Conservation (phyloP, 2,113 vertebrate species). For the Cichladusa arquata region DNA sequence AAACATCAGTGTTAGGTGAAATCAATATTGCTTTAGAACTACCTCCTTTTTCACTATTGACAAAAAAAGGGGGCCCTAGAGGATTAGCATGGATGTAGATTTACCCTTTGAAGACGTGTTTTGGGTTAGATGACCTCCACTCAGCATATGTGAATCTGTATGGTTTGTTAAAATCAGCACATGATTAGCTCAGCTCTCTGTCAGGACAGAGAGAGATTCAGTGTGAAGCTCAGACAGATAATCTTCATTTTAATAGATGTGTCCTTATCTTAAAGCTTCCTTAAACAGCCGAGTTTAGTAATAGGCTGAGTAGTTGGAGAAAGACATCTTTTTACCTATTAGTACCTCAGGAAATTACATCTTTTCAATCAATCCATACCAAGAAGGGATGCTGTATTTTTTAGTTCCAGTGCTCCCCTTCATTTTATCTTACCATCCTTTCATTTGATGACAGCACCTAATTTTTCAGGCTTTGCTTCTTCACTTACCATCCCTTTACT, state of each 20-base stretch:
- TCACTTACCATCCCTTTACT: not conserved
- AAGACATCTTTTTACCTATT: not conserved
- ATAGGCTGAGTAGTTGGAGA: not conserved
- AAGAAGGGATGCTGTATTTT: not conserved
- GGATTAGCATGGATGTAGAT: not conserved
- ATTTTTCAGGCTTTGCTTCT: not conserved
- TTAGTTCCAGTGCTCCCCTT: not conserved
- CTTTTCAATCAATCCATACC: not conserved
- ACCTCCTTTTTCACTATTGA: not conserved
- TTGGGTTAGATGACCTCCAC: not conserved
- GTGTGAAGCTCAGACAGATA: not conserved
- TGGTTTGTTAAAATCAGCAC: not conserved
- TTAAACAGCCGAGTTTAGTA: not conserved
- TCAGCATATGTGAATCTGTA: not conserved
- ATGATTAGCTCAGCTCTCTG: not conserved
- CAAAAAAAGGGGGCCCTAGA: not conserved
- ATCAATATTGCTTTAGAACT: not conserved
- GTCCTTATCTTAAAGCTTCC: not conserved
- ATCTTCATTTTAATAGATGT: not conserved
- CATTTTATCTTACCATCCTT: not conserved
- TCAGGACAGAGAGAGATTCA: not conserved
- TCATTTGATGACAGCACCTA: not conserved
- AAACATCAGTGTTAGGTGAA: not conserved
- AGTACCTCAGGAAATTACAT: not conserved
- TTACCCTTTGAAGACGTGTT: not conserved